Evolutionary conservation across 1,140 invertebrate species (phyloP).

Genomic region (Coelopa frigida): DNA sequence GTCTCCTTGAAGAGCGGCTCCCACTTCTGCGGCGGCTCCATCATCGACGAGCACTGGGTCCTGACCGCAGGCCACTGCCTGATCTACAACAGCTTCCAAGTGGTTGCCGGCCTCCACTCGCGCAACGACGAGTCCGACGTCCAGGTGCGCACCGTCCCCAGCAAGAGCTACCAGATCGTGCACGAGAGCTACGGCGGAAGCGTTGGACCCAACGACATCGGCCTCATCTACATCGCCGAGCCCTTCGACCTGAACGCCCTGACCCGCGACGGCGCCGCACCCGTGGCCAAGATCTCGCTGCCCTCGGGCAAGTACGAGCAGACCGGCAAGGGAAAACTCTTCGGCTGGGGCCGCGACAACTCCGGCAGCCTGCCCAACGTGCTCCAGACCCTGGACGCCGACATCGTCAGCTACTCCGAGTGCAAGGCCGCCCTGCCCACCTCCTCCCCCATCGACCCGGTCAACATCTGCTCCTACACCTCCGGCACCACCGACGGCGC

Average conservation of each 20-base stretch:
- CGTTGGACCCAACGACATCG: slow-evolving; percentile 56
- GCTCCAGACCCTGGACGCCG: slow-evolving; percentile 39
- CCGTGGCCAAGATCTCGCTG: slow-evolving; percentile 48
- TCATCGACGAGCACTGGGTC: slow-evolving; percentile 11
- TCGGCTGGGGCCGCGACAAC: slow-evolving; percentile 48
- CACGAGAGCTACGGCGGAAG: slow-evolving; percentile 49
- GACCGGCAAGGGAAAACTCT: slow-evolving; percentile 31
- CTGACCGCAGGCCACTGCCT: slow-evolving; percentile 38
- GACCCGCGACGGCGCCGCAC: slow-evolving; percentile 31
- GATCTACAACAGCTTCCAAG: slow-evolving; percentile 1
- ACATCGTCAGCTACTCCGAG: slow-evolving; percentile 29
- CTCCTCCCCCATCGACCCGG: slow-evolving; percentile 2
- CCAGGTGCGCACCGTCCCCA: slow-evolving; percentile 18
- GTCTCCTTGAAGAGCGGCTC: slow-evolving; percentile 26
- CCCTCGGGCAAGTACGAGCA: slow-evolving; percentile 39
- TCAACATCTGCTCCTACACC: slow-evolving; percentile 55
- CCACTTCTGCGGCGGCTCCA: slow-evolving; percentile 27
- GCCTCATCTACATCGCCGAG: slow-evolving; percentile 49
- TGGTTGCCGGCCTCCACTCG: slow-evolving; percentile 37
- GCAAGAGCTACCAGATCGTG: slow-evolving; percentile 22
- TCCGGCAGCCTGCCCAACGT: slow-evolving; percentile 25
- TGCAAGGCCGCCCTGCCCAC: slow-evolving; percentile 20
- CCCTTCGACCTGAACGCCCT: slow-evolving; percentile 46
- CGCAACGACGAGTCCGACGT: slow-evolving; percentile 26
- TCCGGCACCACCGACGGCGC: slow-evolving; percentile 48